phyloP scores from a whole-genome alignment of 2,797 vertebrate species.

The Argentina silus region DNA sequence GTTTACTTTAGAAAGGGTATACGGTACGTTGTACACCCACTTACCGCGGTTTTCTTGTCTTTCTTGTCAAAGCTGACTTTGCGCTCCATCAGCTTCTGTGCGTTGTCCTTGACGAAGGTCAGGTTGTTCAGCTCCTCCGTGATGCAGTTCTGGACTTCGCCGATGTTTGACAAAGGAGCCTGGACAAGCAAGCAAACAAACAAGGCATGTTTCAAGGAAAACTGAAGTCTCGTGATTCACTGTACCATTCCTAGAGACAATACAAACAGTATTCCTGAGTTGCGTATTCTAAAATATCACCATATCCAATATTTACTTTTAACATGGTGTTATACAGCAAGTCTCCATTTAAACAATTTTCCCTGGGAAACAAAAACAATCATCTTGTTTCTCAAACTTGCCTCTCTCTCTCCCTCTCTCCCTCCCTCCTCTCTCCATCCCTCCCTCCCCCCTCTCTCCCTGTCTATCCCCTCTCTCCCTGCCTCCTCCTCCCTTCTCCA shows the following conservation, averaged over 20 bases:
- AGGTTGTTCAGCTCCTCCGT: slow-evolving; percentile 90
- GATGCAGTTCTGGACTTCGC: slow-evolving; percentile 88
- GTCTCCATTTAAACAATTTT: no score
- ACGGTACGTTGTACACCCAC: slow-evolving; percentile 4
- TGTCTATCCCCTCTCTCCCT: neutral
- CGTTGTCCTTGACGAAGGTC: slow-evolving; percentile 89
- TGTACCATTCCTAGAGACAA: no score
- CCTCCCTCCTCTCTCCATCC: no score
- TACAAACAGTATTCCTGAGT: no score
- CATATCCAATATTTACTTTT: no score
- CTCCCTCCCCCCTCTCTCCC: neutral
- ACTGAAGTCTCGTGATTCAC: neutral
- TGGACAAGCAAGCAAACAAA: slow-evolving; percentile 46
- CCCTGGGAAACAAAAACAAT: no score
- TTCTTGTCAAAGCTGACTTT: slow-evolving; percentile 94
- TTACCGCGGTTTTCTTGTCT: slow-evolving; percentile 74
- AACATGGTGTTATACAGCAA: no score
- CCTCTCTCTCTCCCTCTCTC: no score
- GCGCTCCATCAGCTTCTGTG: slow-evolving; percentile 88
- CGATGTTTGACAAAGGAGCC: slow-evolving; percentile 83
- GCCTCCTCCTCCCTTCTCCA: no score
- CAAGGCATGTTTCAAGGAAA: neutral
- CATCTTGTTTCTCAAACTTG: no score
- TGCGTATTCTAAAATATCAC: no score
- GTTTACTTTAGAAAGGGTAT: no score